phyloP scores from a whole-genome alignment of 2,888 invertebrate species.

The Hyposoter didymator region DNA sequence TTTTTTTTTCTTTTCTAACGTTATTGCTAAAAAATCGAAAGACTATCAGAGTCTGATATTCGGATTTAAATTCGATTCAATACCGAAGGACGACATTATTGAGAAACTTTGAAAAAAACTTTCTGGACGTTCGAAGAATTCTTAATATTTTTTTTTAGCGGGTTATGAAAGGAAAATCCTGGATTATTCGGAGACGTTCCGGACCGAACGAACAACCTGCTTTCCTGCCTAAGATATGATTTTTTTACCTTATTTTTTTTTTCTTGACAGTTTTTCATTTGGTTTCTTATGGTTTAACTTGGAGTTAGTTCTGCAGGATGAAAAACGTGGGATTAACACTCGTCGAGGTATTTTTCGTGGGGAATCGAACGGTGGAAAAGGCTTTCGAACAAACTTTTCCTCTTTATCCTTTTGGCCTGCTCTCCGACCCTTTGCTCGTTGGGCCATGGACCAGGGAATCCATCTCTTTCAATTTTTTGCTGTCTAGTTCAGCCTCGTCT shows the following conservation, averaged over 20 bases:
- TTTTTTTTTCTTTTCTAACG: background rate
- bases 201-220: background rate
- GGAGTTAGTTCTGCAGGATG: conserved; percentile 3
- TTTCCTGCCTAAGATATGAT: background rate
- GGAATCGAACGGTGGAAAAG: conserved; percentile 41
- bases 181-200: background rate
- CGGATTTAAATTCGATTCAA: background rate
- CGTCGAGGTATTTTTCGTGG: conserved; percentile 38
- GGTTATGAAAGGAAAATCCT: background rate
- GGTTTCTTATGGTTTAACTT: conserved; percentile 31
- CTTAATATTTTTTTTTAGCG: background rate
- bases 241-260: conserved; percentile 36
- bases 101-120: background rate
- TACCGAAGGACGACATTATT: background rate
- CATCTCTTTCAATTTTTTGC: conserved; percentile 9
- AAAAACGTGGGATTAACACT: conserved; percentile 58
- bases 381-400: conserved; percentile 30
- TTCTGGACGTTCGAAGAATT: background rate
- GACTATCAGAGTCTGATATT: background rate
- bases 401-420: background rate
- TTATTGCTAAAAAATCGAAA: background rate
- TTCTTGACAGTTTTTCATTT: conserved; percentile 42
- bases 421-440: background rate
- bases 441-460: background rate
- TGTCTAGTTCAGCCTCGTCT: conserved; percentile 2